Base-by-base conservation (phyloP, 2,797 vertebrate genomes). In the Arremon aurantiirostris region DNA sequence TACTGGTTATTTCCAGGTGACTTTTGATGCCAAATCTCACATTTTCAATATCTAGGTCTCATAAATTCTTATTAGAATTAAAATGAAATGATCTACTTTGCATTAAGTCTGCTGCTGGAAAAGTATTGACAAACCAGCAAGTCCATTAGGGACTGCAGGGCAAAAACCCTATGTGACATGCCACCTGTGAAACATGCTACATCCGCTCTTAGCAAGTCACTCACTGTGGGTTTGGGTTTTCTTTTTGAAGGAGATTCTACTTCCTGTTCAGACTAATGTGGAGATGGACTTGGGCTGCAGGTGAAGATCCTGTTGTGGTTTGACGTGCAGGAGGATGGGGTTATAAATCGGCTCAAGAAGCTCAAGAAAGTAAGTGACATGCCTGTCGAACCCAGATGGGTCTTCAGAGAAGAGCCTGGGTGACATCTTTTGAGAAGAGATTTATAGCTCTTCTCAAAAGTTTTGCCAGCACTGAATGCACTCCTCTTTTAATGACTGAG, bases 121-220 rank as follows among this genome's bases (percentile, higher is more conserved):
- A 68, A 77, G 20, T 27, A 64, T 11, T 42, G 26, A 21, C 39
- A 63, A 80, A 34, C 23, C 28, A 55, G 8, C 18, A 73, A 81
- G 17, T 11, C 44, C 61, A 6, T 46, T 5, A 26, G 11, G 4
- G 26, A 59, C 27, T 77, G 20, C 22, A 68, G n/a, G 20, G 14
- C 32, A 69, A 70, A 68, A 77, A 73, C 1, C 4, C 12, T 1
- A 0, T 5, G 8, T 32, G 64, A 42, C 0, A 0, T 75, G 22
- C 30, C 23, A 3, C 17, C 12, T 44, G 20, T 71, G 55, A 44
- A 59, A 49, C 8, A 11, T 56, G 20, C 3, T 37, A 37, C 16
- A 14, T n/a, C 44, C 60, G 32, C 52, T 37, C 14, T 49, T 49
- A 12, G 17, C 26, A 50, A 34, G 11, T 37, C 41, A 18, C 26